Evolutionary conservation across 2,888 invertebrate species (phyloP).

Genomic region (Odontocerum albicorne): DNA sequence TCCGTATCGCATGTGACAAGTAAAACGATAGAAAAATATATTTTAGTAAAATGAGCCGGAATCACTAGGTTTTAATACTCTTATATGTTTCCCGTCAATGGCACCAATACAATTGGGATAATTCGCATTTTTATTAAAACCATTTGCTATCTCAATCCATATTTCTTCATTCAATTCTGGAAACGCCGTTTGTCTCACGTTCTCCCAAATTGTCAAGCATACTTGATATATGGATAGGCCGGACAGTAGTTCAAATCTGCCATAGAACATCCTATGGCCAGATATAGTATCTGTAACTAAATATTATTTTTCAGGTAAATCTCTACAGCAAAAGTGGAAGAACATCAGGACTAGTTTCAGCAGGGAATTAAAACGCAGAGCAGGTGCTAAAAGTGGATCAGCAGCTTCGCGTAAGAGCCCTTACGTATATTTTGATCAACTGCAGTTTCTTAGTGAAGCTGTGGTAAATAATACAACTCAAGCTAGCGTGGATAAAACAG

Average conservation of each 20-base stretch:
- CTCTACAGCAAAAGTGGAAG: slow-evolving; percentile 40
- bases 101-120: slow-evolving; percentile 34
- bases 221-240: slow-evolving; percentile 39
- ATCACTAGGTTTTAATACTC: slow-evolving; percentile 35
- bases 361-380: slow-evolving; percentile 39
- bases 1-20: slow-evolving; percentile 34
- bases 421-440: no score
- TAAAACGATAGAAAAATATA: slow-evolving; percentile 39
- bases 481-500: not conserved
- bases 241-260: slow-evolving; percentile 33
- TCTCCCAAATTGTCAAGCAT: slow-evolving; percentile 38
- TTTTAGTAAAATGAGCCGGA: slow-evolving; percentile 37
- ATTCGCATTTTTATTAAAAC: slow-evolving; percentile 29
- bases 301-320: slow-evolving; percentile 39
- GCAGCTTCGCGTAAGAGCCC: slow-evolving; percentile 39
- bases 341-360: slow-evolving; percentile 39
- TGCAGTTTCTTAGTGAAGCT: no score
- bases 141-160: slow-evolving; percentile 35
- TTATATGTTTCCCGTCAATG: slow-evolving; percentile 31
- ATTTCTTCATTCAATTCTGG: slow-evolving; percentile 38
- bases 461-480: no score
- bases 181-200: slow-evolving; percentile 33
- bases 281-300: slow-evolving; percentile 40
- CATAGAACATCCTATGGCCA: slow-evolving; percentile 39
- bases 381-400: slow-evolving; percentile 39